Percentiles rank a stretch among this genome's conserved stretches.
Conservation (phyloP, 2,888 invertebrate species). For the Microctonus aethiopoides region DNA sequence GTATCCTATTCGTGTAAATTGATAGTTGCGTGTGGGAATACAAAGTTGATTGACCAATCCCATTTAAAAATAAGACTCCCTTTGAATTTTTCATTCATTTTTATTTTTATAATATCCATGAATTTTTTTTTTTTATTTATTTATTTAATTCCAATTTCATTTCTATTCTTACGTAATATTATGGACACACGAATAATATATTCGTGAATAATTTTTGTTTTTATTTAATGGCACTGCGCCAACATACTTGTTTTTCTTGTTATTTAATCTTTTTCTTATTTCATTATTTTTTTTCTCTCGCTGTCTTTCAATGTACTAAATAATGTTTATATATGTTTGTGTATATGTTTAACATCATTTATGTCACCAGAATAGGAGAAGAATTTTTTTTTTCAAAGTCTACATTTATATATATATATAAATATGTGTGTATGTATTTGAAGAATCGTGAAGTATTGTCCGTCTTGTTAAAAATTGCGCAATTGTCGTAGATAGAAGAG, state of each 20-base stretch:
- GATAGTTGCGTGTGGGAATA: not conserved
- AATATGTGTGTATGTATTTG: no score
- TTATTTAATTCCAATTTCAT: no score
- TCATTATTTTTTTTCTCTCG: not conserved
- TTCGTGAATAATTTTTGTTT: not conserved
- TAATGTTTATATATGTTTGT: not conserved
- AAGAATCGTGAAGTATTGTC: not conserved
- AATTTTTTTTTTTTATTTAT: not conserved
- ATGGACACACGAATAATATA: no score
- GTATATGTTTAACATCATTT: not conserved
- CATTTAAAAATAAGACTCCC: not conserved
- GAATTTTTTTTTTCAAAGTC: not conserved
- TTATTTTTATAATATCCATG: not conserved
- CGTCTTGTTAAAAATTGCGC: not conserved
- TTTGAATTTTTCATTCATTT: not conserved
- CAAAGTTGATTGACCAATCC: conserved; percentile 21
- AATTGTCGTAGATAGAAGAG: not conserved
- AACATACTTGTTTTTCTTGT: not conserved
- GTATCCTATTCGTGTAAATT: conserved; percentile 9
- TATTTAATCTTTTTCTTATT: not conserved
- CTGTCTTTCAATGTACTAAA: not conserved
- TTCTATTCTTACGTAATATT: no score
- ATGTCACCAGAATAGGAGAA: not conserved
- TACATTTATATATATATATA: not conserved
- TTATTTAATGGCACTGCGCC: no score